phyloP scores from a whole-genome alignment of 92 coral and sea anemone genomes.

The Plumapathes pennacea region DNA sequence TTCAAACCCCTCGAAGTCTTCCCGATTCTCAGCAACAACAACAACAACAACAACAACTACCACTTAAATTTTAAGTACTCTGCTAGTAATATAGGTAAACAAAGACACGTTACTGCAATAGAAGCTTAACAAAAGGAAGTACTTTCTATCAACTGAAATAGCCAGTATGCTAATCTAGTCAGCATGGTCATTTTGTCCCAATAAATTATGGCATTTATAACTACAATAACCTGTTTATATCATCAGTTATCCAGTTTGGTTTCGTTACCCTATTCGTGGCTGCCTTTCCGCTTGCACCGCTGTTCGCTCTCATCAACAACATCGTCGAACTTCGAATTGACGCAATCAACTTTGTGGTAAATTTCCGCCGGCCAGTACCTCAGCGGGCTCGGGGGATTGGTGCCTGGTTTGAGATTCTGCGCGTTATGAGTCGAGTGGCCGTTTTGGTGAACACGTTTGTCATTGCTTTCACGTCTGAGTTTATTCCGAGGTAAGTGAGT shows the following conservation, averaged over 20 bases:
- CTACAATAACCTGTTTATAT: neutral
- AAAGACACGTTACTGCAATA: no score
- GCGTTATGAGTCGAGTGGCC: conserved; percentile 74
- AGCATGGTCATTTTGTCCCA: no score
- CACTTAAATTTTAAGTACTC: no score
- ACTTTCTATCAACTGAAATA: no score
- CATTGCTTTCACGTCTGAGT: conserved; percentile 92
- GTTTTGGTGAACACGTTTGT: conserved; percentile 90
- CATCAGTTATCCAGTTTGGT: conserved; percentile 91
- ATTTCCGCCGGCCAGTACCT: conserved; percentile 92
- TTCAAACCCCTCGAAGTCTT: no score
- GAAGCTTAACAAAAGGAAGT: no score
- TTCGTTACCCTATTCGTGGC: conserved; percentile 98
- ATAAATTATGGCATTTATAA: no score
- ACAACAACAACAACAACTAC: no score
- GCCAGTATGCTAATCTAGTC: no score
- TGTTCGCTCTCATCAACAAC: conserved; percentile 94
- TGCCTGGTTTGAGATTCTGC: conserved; percentile 82
- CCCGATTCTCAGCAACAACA: no score
- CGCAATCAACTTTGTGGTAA: conserved; percentile 88
- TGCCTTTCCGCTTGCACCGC: conserved; percentile 95
- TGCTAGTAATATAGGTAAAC: no score
- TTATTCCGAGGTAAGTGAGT: conserved; percentile 84
- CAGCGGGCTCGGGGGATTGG: conserved; percentile 90
- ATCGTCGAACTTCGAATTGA: conserved; percentile 87